Evolutionary conservation across 1,140 invertebrate genomes (phyloP).

Genomic region (Drosophila tropicalis): DNA sequence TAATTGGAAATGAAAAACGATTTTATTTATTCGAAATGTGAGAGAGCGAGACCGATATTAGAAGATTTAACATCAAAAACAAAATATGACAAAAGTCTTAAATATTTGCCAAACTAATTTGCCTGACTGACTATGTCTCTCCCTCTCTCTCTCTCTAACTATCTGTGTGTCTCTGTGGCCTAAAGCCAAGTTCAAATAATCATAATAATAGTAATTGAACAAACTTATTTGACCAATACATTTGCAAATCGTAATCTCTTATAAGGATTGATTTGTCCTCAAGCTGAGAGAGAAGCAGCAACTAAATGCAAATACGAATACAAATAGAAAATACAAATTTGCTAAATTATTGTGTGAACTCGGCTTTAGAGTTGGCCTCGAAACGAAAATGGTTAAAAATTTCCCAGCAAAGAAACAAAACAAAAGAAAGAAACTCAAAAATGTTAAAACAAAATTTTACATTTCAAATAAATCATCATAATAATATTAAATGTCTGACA

Average conservation of each 20-base stretch:
- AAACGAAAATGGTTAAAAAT: not conserved
- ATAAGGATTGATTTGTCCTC: conserved; percentile 8
- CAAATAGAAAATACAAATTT: not conserved
- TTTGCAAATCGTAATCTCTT: conserved; percentile 2
- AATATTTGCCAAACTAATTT: conserved; percentile 1
- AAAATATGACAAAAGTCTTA: not conserved
- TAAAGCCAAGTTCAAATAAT: conserved; percentile 6
- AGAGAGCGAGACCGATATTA: not conserved
- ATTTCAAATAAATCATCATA: conserved; percentile 61
- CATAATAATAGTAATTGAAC: conserved; percentile 3
- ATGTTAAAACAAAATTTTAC: conserved; percentile 31
- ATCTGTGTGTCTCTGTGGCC: not conserved
- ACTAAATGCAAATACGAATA: conserved; percentile 23
- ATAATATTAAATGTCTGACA: conserved; percentile 18
- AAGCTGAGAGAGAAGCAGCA: not conserved
- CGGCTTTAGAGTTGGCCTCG: not conserved
- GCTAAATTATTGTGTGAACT: not conserved
- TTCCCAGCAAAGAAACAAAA: not conserved
- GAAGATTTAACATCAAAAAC: too few species aligned
- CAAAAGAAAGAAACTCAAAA: conserved; percentile 7
- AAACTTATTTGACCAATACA: not conserved
- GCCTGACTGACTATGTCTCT: not conserved
- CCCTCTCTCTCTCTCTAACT: too few species aligned
- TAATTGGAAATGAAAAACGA: conserved; percentile 3
- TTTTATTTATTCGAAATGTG: conserved; percentile 2